Base-by-base conservation (phyloP, 2,888 invertebrate species). In the Chesias legatella region DNA sequence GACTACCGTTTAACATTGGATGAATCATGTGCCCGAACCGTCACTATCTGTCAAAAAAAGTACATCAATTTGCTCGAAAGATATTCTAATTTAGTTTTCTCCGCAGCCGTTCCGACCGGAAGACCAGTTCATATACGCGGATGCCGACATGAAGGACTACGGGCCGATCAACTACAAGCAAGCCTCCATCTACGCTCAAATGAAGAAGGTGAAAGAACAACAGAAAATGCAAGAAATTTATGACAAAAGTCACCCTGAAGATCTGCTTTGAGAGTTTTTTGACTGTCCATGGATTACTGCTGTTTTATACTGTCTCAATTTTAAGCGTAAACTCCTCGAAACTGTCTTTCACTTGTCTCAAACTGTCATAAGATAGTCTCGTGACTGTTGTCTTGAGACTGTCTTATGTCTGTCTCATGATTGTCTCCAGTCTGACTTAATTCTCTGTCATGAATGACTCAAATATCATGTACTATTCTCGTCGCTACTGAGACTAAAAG, bases 101-200 rank as follows among this genome's bases (percentile, higher is more conserved):
- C 77, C 74, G 29, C 90, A 96, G 96, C 94, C 96, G 53, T 93
- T 93, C 86, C 91, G 91, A 80, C 93, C 95, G 53, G 93, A 94
- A 68, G 96, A 96, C 82, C 79, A 81, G 59, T 90, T 96, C 80
- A 94, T 95, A 69, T 96, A 96, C 81, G 96, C 96, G 47, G 96
- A 96, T 79, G 94, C 95, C 62, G 96, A 96, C 79, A 93, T 95
- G 80, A 93, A 94, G 71, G 94, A 94, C 64, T 96, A 96, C 79
- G 96, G 96, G 56, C 96, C 96, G 31, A 96, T 96, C 74, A 95
- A 96, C 86, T 96, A 96, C 86, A 96, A 96, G 73, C 94, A 94
- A 49, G 96, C 96, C 43, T 96, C 95, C 23, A 91, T 95, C 63
- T 93, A 94, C 81, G 93, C 94, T 45, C 91, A 92, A 60, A 92